A percentile compares a stretch with the other conserved stretches of the same genome.
Conservation (phyloP, 2,797 vertebrate genomes). For the Thunnus albacares region DNA sequence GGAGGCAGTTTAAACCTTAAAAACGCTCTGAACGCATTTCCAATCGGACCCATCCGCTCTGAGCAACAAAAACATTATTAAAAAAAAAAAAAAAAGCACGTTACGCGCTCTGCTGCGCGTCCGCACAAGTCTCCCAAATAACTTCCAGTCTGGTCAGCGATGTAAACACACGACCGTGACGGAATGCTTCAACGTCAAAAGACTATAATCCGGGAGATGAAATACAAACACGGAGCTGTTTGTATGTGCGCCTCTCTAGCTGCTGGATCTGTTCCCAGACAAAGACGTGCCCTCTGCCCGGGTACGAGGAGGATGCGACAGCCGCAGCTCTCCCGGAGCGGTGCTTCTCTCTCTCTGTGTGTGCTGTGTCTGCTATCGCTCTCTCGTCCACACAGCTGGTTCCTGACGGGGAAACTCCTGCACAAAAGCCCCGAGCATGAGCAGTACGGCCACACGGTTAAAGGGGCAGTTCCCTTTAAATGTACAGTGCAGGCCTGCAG, state of each 20-base stretch:
- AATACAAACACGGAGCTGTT: constrained; percentile 4
- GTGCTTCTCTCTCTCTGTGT: constrained; percentile 10
- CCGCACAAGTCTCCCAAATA: constrained; percentile 31
- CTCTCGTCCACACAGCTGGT: constrained; percentile 61
- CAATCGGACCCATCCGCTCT: background rate
- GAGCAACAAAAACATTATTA: background rate
- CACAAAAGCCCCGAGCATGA: constrained; percentile 72
- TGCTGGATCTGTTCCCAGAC: constrained; percentile 26
- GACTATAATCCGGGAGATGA: constrained; percentile 28
- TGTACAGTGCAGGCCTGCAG: constrained; percentile 1
- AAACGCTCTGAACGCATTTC: background rate
- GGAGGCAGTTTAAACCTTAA: background rate
- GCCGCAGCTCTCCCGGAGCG: constrained; percentile 37
- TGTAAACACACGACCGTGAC: constrained; percentile 56
- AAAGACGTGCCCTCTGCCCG: constrained; percentile 54
- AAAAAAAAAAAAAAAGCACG: background rate
- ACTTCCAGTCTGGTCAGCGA: constrained; percentile 53
- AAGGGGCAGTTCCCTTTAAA: constrained; percentile 70
- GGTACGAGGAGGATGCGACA: constrained; percentile 47
- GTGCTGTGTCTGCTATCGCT: background rate
- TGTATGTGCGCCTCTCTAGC: background rate
- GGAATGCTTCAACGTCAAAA: constrained; percentile 4
- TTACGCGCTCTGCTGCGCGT: constrained; percentile 19
- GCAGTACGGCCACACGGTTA: constrained; percentile 68
- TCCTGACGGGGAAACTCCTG: constrained; percentile 56